Base-by-base conservation (phyloP, 1,140 invertebrate species). In the Zaprionus vittiger region DNA sequence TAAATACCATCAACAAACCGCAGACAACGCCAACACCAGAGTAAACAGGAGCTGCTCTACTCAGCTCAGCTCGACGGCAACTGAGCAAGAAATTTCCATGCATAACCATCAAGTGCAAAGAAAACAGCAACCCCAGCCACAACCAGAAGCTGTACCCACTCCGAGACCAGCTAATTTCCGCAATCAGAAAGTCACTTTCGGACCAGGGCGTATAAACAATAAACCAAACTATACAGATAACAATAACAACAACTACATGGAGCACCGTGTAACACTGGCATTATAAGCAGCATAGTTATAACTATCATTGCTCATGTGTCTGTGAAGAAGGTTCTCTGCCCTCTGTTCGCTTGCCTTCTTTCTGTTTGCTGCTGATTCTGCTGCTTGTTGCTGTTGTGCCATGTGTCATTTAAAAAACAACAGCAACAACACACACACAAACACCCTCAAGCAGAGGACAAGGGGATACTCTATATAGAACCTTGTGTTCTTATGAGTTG, bases 111-210 rank as follows among this genome's bases (percentile, higher is more conserved):
- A 89, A 89, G 61, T 79, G 85, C 56, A 89, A 89, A 80, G 77
- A 80, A 80, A 87, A 73, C 60, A 73, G 52, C 20, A 60, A n/a
- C 31, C 49, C 11, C n/a, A 61, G 38, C 66, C 20, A 67, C 31
- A 44, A 66, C 31, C 28, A 74, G 20, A 22, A 47, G 4, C 20
- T 66, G 41, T 9, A 47, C 41, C 56, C 61, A 38, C 31, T 56
- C 71, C 59, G 71, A 69, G 73, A 72, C 78, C 68, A 84, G 78
- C 84, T 87, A 87, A 87, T 87, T 87, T 87, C 84, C 84, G 81
- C 81, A 89, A 90, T 90, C 84, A 81, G 81, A 90, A 83, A 89
- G 81, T 80, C 85, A 90, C 85, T 89, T 84, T 73, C 84, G 69
- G 76, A 65, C 81, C 85, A 90, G 71, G 68, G 69, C 81, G 63